Evolutionary conservation across 1,140 invertebrate genomes (phyloP).

Genomic region (Augochlora pura): DNA sequence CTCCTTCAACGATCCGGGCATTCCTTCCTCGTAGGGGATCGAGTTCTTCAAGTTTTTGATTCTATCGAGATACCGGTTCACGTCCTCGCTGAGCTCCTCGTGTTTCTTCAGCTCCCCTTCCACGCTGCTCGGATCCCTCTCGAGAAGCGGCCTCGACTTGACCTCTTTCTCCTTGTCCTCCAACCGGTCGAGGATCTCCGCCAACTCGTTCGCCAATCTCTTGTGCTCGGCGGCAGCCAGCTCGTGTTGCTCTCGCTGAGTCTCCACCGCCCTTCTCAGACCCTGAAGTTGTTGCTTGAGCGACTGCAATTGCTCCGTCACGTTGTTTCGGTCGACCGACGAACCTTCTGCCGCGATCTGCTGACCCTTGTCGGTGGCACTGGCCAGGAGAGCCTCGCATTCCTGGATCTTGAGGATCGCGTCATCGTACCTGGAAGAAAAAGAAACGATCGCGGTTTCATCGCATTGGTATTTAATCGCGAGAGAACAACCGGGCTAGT

Average conservation of each 20-base stretch:
- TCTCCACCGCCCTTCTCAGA: conserved; percentile 90
- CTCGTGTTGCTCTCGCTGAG: conserved; percentile 92
- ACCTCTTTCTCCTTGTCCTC: conserved; percentile 91
- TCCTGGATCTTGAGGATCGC: conserved; percentile 92
- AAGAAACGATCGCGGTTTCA: too few species aligned
- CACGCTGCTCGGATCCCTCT: conserved; percentile 89
- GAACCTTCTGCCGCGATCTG: conserved; percentile 94
- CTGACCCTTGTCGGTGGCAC: conserved; percentile 94
- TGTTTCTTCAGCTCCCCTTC: conserved; percentile 91
- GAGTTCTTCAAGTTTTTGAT: conserved; percentile 85
- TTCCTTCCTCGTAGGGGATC: conserved; percentile 86
- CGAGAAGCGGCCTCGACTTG: conserved; percentile 90
- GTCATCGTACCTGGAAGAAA: conserved; percentile 89
- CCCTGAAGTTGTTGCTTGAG: conserved; percentile 91
- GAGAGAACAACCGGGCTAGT: too few species aligned
- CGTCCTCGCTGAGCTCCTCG: conserved; percentile 84
- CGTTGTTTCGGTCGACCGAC: conserved; percentile 90
- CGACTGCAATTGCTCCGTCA: conserved; percentile 92
- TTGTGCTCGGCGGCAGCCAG: conserved; percentile 92
- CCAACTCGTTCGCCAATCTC: conserved; percentile 89
- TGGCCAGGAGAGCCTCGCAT: conserved; percentile 91
- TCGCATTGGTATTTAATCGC: too few species aligned
- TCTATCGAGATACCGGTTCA: conserved; percentile 86
- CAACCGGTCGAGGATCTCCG: conserved; percentile 91
- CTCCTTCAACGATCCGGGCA: conserved; percentile 89